Conservation (phyloP, 2,113 vertebrate species). For the Perccottus glenii region DNA sequence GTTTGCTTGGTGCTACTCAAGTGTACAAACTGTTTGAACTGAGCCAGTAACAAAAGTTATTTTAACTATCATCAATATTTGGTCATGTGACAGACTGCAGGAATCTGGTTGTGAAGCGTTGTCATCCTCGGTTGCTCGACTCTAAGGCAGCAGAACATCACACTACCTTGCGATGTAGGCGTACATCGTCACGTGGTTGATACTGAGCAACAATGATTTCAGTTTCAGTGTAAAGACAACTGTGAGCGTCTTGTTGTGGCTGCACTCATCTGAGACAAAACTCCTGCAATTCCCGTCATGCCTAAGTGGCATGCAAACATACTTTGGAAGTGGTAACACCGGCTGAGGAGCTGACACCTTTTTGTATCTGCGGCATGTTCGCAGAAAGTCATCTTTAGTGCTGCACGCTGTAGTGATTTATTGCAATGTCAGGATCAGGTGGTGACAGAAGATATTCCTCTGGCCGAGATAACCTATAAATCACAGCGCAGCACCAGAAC, state of each 20-base stretch:
- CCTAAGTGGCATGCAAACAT: background rate
- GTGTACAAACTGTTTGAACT: background rate
- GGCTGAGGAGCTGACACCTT: constrained; percentile 27
- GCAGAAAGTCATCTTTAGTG: constrained; percentile 19
- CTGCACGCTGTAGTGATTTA: constrained; percentile 40
- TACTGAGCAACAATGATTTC: constrained; percentile 15
- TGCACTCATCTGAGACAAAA: constrained; percentile 1
- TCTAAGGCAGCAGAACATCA: background rate
- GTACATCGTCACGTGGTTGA: background rate
- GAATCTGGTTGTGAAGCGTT: constrained; percentile 15
- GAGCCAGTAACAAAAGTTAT: constrained; percentile 4
- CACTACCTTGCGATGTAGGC: constrained; percentile 16
- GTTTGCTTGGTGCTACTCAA: too few species aligned
- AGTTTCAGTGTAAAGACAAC: background rate
- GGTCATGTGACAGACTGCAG: constrained; percentile 6
- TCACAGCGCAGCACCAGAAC: constrained; percentile 38
- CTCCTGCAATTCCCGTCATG: constrained; percentile 9
- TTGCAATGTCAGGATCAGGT: constrained; percentile 45
- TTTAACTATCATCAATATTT: constrained; percentile 8
- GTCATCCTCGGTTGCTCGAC: background rate
- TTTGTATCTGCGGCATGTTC: constrained; percentile 38
- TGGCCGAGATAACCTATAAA: constrained; percentile 44
- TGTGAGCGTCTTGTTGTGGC: background rate
- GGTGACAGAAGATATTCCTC: constrained; percentile 60
- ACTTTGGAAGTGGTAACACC: constrained; percentile 3